A percentile compares a stretch with the other conserved stretches of the same genome.
Conservation (phyloP, 2,888 invertebrate species). For the Rhyacophila evoluta region DNA sequence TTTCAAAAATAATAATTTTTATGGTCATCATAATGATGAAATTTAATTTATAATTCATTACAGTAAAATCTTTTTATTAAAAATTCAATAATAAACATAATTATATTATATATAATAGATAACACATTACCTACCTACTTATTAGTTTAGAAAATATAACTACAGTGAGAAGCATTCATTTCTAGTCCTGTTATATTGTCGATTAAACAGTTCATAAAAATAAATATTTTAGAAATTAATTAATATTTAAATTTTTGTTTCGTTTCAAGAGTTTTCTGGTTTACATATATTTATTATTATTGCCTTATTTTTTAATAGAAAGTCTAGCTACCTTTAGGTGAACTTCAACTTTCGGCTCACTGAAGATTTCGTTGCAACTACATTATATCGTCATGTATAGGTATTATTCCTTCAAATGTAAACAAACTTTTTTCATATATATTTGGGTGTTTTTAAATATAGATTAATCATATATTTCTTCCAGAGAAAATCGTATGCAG, state of each 20-base stretch:
- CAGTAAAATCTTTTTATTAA: too few relatives aligned
- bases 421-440: constrained; percentile 41
- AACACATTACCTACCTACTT: too few relatives aligned
- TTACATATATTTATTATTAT: constrained; percentile 13
- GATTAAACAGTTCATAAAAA: constrained; percentile 10
- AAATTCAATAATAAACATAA: too few relatives aligned
- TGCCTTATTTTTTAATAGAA: constrained; percentile 52
- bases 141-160: constrained; percentile 41
- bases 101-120: too few relatives aligned
- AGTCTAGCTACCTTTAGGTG: constrained; percentile 52
- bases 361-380: constrained; percentile 47
- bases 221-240: not conserved
- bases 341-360: constrained; percentile 51
- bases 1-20: not conserved
- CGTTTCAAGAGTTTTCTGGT: not conserved
- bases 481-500: constrained; percentile 1
- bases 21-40: not conserved
- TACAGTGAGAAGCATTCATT: constrained; percentile 46
- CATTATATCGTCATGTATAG: constrained; percentile 47
- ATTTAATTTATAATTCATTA: too few relatives aligned
- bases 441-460: constrained; percentile 50
- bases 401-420: constrained; percentile 47
- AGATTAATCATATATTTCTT: constrained; percentile 36
- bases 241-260: not conserved
- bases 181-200: constrained; percentile 39